Evolutionary conservation across 2,888 invertebrate species (phyloP), one percentile per base, ranked within the genome.

Genomic region (Cerastoderma edule): DNA sequence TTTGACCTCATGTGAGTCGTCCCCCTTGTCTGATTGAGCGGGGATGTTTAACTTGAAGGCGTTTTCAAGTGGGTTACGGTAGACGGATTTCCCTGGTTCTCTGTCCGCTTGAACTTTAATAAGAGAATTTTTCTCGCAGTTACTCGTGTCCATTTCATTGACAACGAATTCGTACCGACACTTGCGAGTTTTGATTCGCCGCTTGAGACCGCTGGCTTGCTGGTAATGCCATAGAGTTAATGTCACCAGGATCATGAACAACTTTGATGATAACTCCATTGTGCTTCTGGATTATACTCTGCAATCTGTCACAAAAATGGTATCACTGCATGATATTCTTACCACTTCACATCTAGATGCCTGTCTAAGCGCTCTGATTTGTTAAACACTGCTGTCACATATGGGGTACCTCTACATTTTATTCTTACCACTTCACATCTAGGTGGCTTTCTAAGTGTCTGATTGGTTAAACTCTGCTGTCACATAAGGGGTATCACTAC

Each of bases 111-210:
- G 80, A 8, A 85, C 71, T 56, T 83, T 81, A 5, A 78, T 75
- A n/a, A 83, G 67, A 27, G 83, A 75, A 28, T 78, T 77, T n/a
- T 53, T 53, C 0, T 88, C 85, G 75, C 89, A 89, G 46, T 83
- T 83, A 30, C 85, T 78, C 2, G 78, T 79, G 80, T 88, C 88
- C 80, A 88, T 84, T 74, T 89, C 89, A 68, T 90, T 87, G 1
- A 90, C 88, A 10, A 90, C 88, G 54, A 90, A 85, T 0, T 88
- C 88, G 76, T 90, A 90, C 63, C 84, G 80, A 35, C 86, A 86
- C 44, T 77, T 78, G 19, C 71, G 10, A 22, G 78, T 82, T 32
- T 69, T 68, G 16, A 82, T 79, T 28, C 54, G 33, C 1, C 76
- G 57, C 46, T 71, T 75, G 10, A 67, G 13, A 16, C 71, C 64